A percentile compares a stretch with the other conserved stretches of the same genome.
These are phyloP conservation scores for Nasonia oneida DNA, from an alignment of 2,888 invertebrate species.

Conservation along the genomic window DNA sequence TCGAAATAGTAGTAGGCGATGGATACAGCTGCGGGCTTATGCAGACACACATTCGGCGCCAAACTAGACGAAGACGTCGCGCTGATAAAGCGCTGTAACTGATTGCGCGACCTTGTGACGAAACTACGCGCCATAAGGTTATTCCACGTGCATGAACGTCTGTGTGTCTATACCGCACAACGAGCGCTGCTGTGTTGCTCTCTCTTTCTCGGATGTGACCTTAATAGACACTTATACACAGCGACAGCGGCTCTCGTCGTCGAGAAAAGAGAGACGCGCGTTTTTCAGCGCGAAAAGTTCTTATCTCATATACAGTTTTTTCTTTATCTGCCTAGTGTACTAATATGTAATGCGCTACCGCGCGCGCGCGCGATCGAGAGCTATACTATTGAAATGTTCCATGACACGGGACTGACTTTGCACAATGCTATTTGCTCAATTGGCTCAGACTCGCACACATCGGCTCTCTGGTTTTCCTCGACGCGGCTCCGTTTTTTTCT, in stretches of 20 bases:
- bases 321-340: neutral
- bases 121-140: constrained; percentile 32
- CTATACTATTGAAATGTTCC: constrained; percentile 17
- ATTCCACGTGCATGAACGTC: constrained; percentile 41
- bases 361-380: neutral
- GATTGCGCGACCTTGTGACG: constrained; percentile 54
- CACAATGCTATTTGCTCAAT: constrained; percentile 38
- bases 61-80: constrained; percentile 30
- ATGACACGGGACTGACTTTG: neutral
- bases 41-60: neutral
- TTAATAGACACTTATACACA: constrained; percentile 13
- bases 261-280: too few relatives aligned
- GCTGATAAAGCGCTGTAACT: constrained; percentile 42
- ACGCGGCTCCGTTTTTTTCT: neutral
- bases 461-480: constrained; percentile 14
- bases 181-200: neutral
- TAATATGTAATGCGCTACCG: neutral
- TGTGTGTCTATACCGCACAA: neutral
- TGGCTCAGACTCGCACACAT: neutral
- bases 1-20: neutral
- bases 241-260: neutral
- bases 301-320: neutral
- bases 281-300: neutral
- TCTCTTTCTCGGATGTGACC: constrained; percentile 5
- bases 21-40: neutral